Evolutionary conservation across 2,797 vertebrate genomes (phyloP).

Genomic region (Geotrypetes seraphini): DNA sequence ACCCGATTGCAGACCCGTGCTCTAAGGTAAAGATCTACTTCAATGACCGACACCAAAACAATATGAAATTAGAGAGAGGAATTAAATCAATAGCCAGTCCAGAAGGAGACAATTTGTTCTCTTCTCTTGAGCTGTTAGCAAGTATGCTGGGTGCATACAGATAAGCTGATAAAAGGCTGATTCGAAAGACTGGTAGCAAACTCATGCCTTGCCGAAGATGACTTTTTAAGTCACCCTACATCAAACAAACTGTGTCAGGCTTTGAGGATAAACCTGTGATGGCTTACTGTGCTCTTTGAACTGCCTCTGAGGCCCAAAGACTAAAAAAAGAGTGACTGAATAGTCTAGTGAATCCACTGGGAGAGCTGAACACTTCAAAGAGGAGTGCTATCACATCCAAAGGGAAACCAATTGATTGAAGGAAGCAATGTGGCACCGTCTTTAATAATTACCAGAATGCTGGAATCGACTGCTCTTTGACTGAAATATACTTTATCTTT

Average conservation of each 20-base stretch:
- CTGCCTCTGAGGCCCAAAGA: constrained; percentile 47
- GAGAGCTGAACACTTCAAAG: constrained; percentile 60
- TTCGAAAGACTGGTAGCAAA: constrained; percentile 52
- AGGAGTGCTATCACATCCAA: constrained; percentile 41
- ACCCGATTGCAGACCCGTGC: too few relatives aligned
- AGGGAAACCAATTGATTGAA: constrained; percentile 55
- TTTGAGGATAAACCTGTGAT: constrained; percentile 64
- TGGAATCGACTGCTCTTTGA: constrained; percentile 60
- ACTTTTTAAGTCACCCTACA: constrained; percentile 63
- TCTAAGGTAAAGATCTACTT: constrained; percentile 22
- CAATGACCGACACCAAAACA: constrained; percentile 32
- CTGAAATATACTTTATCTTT: constrained; percentile 67
- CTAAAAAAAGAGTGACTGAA: constrained; percentile 36
- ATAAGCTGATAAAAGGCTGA: constrained; percentile 61
- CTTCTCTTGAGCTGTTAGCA: constrained; percentile 48
- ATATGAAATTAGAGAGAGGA: constrained; percentile 46
- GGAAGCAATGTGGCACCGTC: constrained; percentile 59
- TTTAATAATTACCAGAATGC: constrained; percentile 67
- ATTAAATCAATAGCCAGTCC: constrained; percentile 53
- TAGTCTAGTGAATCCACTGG: constrained; percentile 49
- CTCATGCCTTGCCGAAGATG: constrained; percentile 50
- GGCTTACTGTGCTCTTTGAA: constrained; percentile 62
- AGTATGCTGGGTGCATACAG: constrained; percentile 46
- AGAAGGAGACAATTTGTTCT: constrained; percentile 35
- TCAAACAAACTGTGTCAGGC: constrained; percentile 61